phyloP scores from a whole-genome alignment of 2,113 vertebrate species.

The Tragelaphus strepsiceros region DNA sequence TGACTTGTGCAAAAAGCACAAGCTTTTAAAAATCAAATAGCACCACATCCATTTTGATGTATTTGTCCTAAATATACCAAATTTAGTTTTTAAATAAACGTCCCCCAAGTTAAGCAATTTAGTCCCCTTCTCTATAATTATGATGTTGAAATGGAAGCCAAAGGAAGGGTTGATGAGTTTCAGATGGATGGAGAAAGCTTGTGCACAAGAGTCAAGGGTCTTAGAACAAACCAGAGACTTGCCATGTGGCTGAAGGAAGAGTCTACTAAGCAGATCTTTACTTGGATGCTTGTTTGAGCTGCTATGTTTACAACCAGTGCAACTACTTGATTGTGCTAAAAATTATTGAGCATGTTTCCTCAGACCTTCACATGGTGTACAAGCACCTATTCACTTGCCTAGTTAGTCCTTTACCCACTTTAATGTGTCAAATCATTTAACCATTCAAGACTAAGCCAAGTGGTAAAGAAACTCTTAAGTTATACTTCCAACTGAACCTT shows the following conservation, averaged over 20 bases:
- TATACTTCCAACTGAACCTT: neutral
- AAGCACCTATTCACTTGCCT: neutral
- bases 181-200: neutral
- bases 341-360: neutral
- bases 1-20: neutral
- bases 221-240: neutral
- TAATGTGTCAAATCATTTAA: neutral
- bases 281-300: neutral
- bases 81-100: neutral
- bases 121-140: neutral
- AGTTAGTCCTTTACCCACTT: neutral
- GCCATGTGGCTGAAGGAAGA: neutral
- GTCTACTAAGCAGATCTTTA: neutral
- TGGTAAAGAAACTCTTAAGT: neutral
- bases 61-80: neutral
- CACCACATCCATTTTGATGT: neutral
- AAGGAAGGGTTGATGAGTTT: neutral
- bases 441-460: neutral
- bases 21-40: neutral
- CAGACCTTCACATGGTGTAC: neutral
- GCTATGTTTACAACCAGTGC: neutral
- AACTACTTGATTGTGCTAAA: neutral
- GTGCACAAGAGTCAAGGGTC: neutral
- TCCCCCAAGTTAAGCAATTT: neutral
- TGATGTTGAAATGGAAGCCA: neutral